Evolutionary conservation across 2,113 vertebrate species (phyloP), one percentile per base, ranked within the genome.

Genomic region (Willisornis vidua): DNA sequence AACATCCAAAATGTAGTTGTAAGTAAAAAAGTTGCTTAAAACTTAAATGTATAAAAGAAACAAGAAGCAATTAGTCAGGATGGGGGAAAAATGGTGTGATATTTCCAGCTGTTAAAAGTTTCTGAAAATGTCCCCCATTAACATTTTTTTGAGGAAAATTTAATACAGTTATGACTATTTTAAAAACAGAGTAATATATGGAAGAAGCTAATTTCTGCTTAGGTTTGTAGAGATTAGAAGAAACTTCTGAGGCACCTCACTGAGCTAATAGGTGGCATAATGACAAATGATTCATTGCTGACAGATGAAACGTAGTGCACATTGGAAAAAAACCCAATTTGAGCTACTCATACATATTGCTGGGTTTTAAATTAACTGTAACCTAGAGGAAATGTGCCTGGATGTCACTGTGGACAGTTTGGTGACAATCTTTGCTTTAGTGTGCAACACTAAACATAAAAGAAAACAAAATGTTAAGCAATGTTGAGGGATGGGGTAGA

Each of bases 331-430:
- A 76, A 70, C 26, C 78, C 82, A 94, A 90, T 89, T 90, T 90
- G 85, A 93, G 49, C 68, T 88, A 86, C 85, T 94, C 67, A 49
- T 90, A 96, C 79, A 92, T 85, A n/a, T 94, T 86, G 79, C 87
- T 94, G 72, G 33, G 29, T 63, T 95, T 82, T 94, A 95, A 96
- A 95, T 93, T 94, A 93, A 91, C 93, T 94, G 55, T 88, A 90
- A 95, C 55, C 63, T 95, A 88, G 71, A 96, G 90, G 89, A 94
- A 91, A 92, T 85, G 65, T 41, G 52, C 73, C 68, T 85, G 76
- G 48, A 63, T 92, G 84, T 92, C 70, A 89, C 48, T 89, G 61
- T 86, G 74, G 79, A 78, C 72, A 94, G 65, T 52, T 92, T 52
- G 61, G 79, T 73, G 70, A 84, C 90, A 89, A 57, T 72, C 68